A percentile compares a stretch with the other conserved stretches of the same genome.
These are phyloP conservation scores for Ranitomeya variabilis DNA, from an alignment of 2,113 vertebrate species.

Conservation along the genomic window DNA sequence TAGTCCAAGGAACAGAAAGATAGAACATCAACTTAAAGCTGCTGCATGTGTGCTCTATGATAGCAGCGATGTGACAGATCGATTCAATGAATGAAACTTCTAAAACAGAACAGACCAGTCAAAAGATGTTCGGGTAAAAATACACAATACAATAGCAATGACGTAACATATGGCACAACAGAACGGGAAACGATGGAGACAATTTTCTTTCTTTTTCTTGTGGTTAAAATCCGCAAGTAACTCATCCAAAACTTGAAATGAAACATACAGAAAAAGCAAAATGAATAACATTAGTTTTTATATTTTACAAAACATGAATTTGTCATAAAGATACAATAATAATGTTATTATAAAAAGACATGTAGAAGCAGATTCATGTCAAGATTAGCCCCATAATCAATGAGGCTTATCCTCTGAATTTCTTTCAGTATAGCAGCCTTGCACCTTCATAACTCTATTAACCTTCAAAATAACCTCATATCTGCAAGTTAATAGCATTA, in stretches of 20 bases:
- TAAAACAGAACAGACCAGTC: background rate
- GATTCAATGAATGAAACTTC: background rate
- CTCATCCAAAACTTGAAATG: conserved; percentile 11
- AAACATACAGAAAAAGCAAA: background rate
- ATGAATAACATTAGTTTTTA: background rate
- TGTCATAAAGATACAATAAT: too few species aligned
- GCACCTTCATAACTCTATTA: too few species aligned
- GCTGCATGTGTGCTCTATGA: background rate
- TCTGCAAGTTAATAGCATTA: too few species aligned
- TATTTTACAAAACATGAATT: too few species aligned
- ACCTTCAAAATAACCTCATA: too few species aligned
- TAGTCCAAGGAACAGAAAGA: background rate
- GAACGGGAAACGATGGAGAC: background rate
- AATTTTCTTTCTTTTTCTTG: background rate
- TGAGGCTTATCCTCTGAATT: too few species aligned
- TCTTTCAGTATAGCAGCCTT: too few species aligned
- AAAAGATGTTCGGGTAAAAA: conserved; percentile 12
- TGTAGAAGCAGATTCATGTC: too few species aligned
- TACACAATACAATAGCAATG: background rate
- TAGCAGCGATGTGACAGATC: background rate
- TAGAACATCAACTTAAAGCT: background rate
- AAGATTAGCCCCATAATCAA: too few species aligned
- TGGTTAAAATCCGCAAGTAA: background rate
- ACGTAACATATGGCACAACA: background rate
- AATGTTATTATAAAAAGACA: too few species aligned